Evolutionary conservation across 1,140 invertebrate genomes (phyloP).

Genomic region (Vanessa atalanta): DNA sequence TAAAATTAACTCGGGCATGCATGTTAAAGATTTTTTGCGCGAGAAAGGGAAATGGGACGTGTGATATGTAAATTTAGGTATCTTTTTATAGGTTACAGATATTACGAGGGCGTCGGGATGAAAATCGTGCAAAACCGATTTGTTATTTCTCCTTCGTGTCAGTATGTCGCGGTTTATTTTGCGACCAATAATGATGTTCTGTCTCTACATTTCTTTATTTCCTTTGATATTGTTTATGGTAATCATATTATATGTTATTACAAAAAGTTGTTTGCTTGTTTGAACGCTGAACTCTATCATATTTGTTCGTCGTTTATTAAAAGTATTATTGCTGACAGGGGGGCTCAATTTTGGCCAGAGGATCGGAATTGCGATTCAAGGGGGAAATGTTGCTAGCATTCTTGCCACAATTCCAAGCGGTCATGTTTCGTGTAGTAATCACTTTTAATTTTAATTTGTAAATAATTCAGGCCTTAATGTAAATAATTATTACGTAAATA

Average conservation of each 20-base stretch:
- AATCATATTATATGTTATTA: too few species aligned
- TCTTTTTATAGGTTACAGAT: conserved; percentile 48
- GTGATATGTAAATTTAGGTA: conserved; percentile 65
- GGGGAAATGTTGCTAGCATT: too few species aligned
- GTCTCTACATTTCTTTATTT: not conserved
- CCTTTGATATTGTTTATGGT: not conserved
- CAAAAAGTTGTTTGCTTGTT: not conserved
- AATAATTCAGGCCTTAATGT: too few species aligned
- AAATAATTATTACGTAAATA: too few species aligned
- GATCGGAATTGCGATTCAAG: too few species aligned
- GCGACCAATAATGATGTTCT: conserved; percentile 14
- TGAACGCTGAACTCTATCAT: too few species aligned
- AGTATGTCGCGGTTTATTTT: conserved; percentile 33
- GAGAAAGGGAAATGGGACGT: conserved; percentile 57
- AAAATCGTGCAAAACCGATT: conserved; percentile 52
- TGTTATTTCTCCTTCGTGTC: conserved; percentile 41
- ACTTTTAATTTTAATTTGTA: too few species aligned
- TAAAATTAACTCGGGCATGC: conserved; percentile 16
- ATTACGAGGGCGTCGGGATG: conserved; percentile 29
- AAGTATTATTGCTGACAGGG: too few species aligned
- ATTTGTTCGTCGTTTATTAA: too few species aligned
- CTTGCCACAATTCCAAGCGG: too few species aligned
- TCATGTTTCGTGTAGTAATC: too few species aligned
- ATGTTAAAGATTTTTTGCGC: conserved; percentile 39
- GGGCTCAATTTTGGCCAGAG: too few species aligned